Conservation (phyloP, 2,797 vertebrate species). For the Graptemys geographica region DNA sequence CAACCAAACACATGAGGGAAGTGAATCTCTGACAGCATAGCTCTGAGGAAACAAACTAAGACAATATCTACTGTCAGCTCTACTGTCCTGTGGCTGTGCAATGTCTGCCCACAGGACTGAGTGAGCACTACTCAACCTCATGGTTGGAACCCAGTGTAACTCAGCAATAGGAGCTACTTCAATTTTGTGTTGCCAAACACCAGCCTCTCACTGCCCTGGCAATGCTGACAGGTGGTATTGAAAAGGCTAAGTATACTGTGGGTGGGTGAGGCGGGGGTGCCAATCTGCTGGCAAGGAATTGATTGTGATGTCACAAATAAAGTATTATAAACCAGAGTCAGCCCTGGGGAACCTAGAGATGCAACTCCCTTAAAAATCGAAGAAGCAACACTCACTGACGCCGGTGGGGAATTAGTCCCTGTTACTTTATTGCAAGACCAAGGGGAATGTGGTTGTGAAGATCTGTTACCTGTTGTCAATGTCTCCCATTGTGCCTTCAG, state of each 20-base stretch:
- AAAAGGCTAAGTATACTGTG: not conserved
- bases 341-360: not conserved
- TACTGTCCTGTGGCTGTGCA: not conserved
- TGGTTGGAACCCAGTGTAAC: not conserved
- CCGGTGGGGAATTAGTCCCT: not conserved
- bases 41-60: not conserved
- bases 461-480: not conserved
- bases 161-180: not conserved
- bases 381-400: accelerated
- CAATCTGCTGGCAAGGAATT: not conserved
- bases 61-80: not conserved
- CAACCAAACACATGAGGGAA: not conserved
- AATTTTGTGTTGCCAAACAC: not conserved
- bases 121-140: not conserved
- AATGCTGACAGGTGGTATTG: not conserved
- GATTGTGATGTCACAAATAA: not conserved
- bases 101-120: not conserved
- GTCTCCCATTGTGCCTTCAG: not conserved
- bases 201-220: not conserved
- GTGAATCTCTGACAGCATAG: not conserved
- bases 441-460: accelerated
- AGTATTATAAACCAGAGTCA: not conserved
- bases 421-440: accelerated
- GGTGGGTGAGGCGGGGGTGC: not conserved
- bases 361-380: not conserved